phyloP scores from a whole-genome alignment of 2,113 vertebrate species.

The pig (Sus scrofa) region DNA sequence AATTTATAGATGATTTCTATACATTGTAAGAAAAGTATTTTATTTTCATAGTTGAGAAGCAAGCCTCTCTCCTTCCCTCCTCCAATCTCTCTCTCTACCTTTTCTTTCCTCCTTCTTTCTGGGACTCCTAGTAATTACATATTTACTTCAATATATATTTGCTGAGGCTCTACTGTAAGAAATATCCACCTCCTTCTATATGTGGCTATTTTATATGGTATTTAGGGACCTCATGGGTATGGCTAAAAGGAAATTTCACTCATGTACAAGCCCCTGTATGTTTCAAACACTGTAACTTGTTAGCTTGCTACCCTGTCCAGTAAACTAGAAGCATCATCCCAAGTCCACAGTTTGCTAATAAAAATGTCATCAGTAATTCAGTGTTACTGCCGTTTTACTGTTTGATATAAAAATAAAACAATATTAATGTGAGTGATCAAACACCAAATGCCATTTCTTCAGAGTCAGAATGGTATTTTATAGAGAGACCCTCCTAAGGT shows the following conservation, averaged over 20 bases:
- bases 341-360: constrained; percentile 65
- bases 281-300: background rate
- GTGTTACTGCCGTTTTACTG: constrained; percentile 75
- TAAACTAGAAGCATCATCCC: constrained; percentile 49
- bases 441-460: constrained; percentile 74
- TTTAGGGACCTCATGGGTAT: background rate
- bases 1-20: background rate
- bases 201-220: background rate
- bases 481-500: constrained; percentile 58
- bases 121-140: background rate
- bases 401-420: constrained; percentile 83
- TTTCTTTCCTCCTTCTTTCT: background rate
- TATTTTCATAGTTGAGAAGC: background rate
- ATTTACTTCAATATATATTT: background rate
- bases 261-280: background rate
- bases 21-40: background rate
- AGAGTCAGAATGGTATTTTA: constrained; percentile 74
- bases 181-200: background rate
- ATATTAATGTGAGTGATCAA: constrained; percentile 83
- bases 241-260: background rate
- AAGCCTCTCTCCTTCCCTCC: rapidly evolving
- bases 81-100: background rate
- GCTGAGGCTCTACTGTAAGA: background rate
- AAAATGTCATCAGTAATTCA: constrained; percentile 79
- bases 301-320: background rate